These are phyloP conservation scores for Ectropis grisescens DNA, from an alignment of 1,140 invertebrate species.

Conservation along the genomic window DNA sequence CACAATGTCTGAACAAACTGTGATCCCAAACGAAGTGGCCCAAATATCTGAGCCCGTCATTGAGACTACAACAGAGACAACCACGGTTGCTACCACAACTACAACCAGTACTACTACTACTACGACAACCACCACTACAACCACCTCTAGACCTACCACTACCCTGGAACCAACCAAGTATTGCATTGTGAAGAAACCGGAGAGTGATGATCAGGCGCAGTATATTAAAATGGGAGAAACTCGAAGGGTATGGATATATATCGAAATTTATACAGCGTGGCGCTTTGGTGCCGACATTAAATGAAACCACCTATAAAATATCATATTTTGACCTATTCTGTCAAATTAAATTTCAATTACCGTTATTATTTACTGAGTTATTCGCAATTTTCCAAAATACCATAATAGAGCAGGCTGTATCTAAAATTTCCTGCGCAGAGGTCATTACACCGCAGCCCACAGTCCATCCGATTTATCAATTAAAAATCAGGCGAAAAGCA, in stretches of 20 bases:
- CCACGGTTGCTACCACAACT: conserved; percentile 68
- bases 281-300: too few species aligned
- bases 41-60: conserved; percentile 51
- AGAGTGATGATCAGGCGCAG: conserved; percentile 62
- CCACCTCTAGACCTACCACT: conserved; percentile 74
- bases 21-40: conserved; percentile 40
- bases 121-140: conserved; percentile 54
- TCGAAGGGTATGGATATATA: conserved; percentile 40
- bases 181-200: conserved; percentile 84
- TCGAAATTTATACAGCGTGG: too few species aligned
- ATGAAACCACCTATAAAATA: too few species aligned
- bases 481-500: too few species aligned
- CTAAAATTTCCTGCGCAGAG: too few species aligned
- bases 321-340: too few species aligned
- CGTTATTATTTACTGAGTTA: too few species aligned
- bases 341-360: too few species aligned
- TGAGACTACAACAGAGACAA: conserved; percentile 59
- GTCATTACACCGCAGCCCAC: too few species aligned
- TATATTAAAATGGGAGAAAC: conserved; percentile 63
- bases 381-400: too few species aligned
- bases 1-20: conserved; percentile 53
- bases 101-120: conserved; percentile 70
- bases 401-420: too few species aligned
- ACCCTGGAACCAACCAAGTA: conserved; percentile 82
- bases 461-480: too few species aligned